Evolutionary conservation across 2,888 invertebrate species (phyloP).

Genomic region (Metellina segmentata): DNA sequence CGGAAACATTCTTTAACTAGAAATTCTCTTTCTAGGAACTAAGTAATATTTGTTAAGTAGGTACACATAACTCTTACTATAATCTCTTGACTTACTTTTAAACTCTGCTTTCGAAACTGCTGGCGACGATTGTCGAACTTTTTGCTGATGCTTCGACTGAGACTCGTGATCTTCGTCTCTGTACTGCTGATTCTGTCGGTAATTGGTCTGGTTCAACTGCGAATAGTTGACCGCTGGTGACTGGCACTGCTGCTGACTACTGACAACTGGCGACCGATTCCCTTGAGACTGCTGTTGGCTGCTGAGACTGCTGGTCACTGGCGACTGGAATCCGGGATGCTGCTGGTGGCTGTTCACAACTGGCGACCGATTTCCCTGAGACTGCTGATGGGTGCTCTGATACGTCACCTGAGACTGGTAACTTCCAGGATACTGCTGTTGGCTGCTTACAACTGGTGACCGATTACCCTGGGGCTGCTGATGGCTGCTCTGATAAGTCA

Average conservation of each 20-base stretch:
- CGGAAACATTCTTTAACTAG: no score
- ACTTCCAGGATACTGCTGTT: conserved; percentile 17
- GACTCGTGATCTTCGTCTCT: conserved; percentile 28
- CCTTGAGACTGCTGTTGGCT: conserved; percentile 26
- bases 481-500: background rate
- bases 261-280: background rate
- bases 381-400: background rate
- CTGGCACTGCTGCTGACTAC: background rate
- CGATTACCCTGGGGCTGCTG: background rate
- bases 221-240: conserved; percentile 43
- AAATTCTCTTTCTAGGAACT: no score
- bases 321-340: background rate
- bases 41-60: no score
- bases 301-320: conserved; percentile 6
- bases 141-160: conserved; percentile 11
- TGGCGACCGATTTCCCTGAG: background rate
- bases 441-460: background rate
- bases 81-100: conserved; percentile 44
- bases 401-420: background rate
- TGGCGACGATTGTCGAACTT: conserved; percentile 11
- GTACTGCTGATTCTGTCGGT: conserved; percentile 13
- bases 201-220: conserved; percentile 55
- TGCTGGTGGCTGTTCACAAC: background rate
- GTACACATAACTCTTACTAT: no score
- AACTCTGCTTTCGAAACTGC: conserved; percentile 63